Evolutionary conservation across 2,888 invertebrate genomes (phyloP).

Genomic region (Panzeria rudis): DNA sequence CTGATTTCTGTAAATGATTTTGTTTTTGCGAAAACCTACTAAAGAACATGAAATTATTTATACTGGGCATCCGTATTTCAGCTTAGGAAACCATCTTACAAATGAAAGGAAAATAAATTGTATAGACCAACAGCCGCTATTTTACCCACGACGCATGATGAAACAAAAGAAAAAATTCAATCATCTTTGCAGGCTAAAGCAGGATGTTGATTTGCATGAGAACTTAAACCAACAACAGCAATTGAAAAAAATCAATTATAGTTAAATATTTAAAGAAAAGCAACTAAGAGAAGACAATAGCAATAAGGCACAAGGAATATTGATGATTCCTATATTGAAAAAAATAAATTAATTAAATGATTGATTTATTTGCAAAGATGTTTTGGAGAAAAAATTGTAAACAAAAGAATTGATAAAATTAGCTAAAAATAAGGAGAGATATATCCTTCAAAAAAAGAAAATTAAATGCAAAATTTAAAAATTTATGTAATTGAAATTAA

Average conservation of each 20-base stretch:
- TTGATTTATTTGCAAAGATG: slow-evolving; percentile 78
- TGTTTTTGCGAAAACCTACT: not conserved
- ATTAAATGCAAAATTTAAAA: slow-evolving; percentile 61
- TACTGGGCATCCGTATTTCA: not conserved
- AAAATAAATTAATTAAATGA: slow-evolving; percentile 79
- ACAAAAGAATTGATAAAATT: slow-evolving; percentile 33
- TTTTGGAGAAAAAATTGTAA: not conserved
- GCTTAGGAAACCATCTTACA: slow-evolving; percentile 18
- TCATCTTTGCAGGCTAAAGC: not conserved
- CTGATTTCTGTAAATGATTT: not conserved
- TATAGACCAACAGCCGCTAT: slow-evolving; percentile 68
- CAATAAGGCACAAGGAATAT: slow-evolving; percentile 29
- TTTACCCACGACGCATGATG: slow-evolving; percentile 65
- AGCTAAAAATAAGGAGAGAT: not conserved
- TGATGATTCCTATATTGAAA: slow-evolving; percentile 35
- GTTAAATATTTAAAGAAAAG: slow-evolving; percentile 51
- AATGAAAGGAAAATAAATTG: not conserved
- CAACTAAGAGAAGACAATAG: not conserved
- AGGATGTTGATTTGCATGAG: slow-evolving; percentile 65
- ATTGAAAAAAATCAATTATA: slow-evolving; percentile 61
- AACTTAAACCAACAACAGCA: slow-evolving; percentile 38
- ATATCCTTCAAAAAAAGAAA: slow-evolving; percentile 3
- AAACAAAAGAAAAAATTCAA: slow-evolving; percentile 12
- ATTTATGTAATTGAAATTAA: too few species aligned
- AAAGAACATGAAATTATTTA: not conserved